Percentiles rank a stretch among this genome's conserved stretches.
phyloP scores from a whole-genome alignment of 2,888 invertebrate genomes.

The Drosophila ezoana region DNA sequence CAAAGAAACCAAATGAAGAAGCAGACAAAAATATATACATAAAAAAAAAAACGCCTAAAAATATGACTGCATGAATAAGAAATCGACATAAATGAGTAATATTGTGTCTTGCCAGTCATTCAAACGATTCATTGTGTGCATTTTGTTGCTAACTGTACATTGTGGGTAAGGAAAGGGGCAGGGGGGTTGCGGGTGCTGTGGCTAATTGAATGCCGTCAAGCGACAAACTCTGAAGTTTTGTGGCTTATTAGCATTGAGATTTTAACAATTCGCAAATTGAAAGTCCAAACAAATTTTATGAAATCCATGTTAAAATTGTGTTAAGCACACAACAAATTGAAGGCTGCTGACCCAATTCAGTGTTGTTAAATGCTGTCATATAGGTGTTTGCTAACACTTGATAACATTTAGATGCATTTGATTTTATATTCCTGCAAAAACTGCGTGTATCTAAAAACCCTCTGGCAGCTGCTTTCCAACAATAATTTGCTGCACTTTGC shows the following conservation, averaged over 20 bases:
- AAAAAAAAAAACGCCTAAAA: slow-evolving; percentile 11
- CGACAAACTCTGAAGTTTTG: slow-evolving; percentile 27
- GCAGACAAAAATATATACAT: slow-evolving; percentile 25
- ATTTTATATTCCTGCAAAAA: background rate
- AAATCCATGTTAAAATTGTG: slow-evolving; percentile 15
- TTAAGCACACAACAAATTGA: slow-evolving; percentile 16
- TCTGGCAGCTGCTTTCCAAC: background rate
- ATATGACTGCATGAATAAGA: slow-evolving; percentile 36
- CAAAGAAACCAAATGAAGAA: slow-evolving; percentile 19
- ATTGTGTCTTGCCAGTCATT: slow-evolving; percentile 30
- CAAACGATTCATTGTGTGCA: slow-evolving; percentile 16
- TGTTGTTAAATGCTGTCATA: background rate
- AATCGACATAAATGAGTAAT: slow-evolving; percentile 55
- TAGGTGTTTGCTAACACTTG: background rate
- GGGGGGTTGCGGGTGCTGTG: background rate
- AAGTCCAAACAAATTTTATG: slow-evolving; percentile 32
- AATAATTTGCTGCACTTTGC: background rate
- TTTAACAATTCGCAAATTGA: slow-evolving; percentile 56
- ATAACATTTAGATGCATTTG: no score
- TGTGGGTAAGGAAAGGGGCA: background rate
- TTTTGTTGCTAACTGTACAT: slow-evolving; percentile 66
- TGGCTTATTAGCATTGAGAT: slow-evolving; percentile 32
- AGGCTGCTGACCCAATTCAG: slow-evolving; percentile 31
- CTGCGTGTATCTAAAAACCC: no score
- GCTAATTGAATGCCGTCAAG: slow-evolving; percentile 54